phyloP scores from a whole-genome alignment of 2,888 invertebrate species.

The Orthonychiurus folsomi region DNA sequence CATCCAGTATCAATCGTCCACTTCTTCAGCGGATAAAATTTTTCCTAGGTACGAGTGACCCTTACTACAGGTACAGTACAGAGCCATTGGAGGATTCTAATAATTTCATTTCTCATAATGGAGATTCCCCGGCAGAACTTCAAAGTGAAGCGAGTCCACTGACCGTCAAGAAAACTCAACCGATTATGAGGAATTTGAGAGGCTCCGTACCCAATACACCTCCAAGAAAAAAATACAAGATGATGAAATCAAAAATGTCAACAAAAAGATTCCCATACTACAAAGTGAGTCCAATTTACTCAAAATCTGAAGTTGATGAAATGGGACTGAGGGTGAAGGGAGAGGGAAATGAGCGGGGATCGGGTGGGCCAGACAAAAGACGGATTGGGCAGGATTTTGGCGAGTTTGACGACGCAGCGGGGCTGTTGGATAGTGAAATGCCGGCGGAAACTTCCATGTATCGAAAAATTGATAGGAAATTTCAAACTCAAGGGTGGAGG shows the following conservation, averaged over 20 bases:
- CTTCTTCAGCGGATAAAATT: not conserved
- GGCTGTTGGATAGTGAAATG: not conserved
- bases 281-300: not conserved
- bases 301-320: not conserved
- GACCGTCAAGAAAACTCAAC: not conserved
- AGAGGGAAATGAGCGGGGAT: not conserved
- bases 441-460: not conserved
- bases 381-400: not conserved
- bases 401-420: not conserved
- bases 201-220: not conserved
- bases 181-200: not conserved
- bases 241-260: not conserved
- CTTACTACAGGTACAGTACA: not conserved
- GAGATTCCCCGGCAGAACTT: not conserved
- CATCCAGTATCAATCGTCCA: slow-evolving; percentile 15
- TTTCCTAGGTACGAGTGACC: not conserved
- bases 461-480: not conserved
- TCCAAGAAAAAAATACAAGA: not conserved
- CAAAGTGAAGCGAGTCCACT: not conserved
- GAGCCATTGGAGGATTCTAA: not conserved
- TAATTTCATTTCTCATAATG: not conserved
- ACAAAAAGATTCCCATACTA: not conserved
- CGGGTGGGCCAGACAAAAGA: not conserved
- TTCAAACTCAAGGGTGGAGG: slow-evolving; percentile 6
- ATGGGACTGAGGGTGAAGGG: not conserved